phyloP scores from a whole-genome alignment of 2,113 vertebrate genomes.

The Calyptommatus sinebrachiatus region DNA sequence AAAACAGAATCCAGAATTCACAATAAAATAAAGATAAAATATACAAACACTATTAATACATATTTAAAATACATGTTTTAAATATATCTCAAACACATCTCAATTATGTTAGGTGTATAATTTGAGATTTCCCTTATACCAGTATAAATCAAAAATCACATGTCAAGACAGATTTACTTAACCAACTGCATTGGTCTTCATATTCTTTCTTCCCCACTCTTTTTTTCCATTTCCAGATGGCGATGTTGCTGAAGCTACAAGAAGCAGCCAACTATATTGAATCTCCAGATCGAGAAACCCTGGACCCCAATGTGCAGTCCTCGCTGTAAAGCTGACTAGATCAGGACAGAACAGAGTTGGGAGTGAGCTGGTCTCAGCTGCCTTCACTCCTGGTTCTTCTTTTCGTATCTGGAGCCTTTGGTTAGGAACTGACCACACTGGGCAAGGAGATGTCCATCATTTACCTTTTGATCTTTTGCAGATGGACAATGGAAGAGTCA shows the following conservation, averaged over 20 bases:
- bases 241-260: constrained; percentile 97
- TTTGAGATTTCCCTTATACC: background rate
- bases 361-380: constrained; percentile 42
- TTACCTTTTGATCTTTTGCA: constrained; percentile 34
- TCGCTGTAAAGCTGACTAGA: constrained; percentile 66
- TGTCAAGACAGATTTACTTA: background rate
- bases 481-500: constrained; percentile 33
- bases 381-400: constrained; percentile 38
- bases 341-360: constrained; percentile 45
- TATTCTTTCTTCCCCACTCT: background rate
- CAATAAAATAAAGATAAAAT: too few relatives aligned
- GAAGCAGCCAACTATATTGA: constrained; percentile 96
- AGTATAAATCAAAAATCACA: background rate
- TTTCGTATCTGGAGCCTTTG: constrained; percentile 32
- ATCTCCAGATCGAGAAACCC: constrained; percentile 89
- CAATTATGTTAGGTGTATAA: too few relatives aligned
- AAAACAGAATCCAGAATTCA: too few relatives aligned
- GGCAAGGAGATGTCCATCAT: constrained; percentile 4
- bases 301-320: constrained; percentile 84
- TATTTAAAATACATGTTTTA: too few relatives aligned
- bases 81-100: too few relatives aligned
- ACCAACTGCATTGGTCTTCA: background rate
- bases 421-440: constrained; percentile 37
- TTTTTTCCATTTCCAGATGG: constrained; percentile 78
- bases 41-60: too few relatives aligned